phyloP scores from a whole-genome alignment of 2,113 vertebrate genomes.

The Ascaphus truei region DNA sequence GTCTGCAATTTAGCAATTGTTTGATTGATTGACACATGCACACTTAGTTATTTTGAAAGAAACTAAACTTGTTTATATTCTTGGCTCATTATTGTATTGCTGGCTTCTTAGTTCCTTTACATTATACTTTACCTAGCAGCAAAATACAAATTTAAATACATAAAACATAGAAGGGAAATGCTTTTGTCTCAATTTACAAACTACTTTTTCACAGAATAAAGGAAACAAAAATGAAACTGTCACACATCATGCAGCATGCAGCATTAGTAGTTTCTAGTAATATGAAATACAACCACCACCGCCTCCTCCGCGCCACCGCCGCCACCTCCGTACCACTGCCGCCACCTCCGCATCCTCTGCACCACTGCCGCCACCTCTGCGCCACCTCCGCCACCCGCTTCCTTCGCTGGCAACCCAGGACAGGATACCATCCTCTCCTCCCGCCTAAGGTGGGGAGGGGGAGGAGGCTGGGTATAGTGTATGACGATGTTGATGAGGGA shows the following conservation, averaged over 20 bases:
- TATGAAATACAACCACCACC: no score
- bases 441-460: no score
- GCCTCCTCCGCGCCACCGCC: no score
- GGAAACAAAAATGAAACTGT: background rate
- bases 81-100: background rate
- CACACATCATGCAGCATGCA: background rate
- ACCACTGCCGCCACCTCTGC: no score
- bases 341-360: no score
- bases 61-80: conserved; percentile 20
- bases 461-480: no score
- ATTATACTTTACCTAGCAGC: conserved; percentile 4
- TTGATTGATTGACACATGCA: conserved; percentile 18
- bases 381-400: no score
- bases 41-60: conserved; percentile 11
- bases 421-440: no score
- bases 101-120: conserved; percentile 11
- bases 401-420: no score
- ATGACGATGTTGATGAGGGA: no score
- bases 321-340: no score
- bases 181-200: conserved; percentile 8
- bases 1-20: conserved; percentile 23
- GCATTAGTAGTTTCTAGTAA: background rate
- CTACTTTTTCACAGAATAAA: background rate
- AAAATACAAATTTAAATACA: conserved; percentile 13
- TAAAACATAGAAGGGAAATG: background rate